Conservation (phyloP, 2,113 vertebrate genomes). For the Ictalurus punctatus region DNA sequence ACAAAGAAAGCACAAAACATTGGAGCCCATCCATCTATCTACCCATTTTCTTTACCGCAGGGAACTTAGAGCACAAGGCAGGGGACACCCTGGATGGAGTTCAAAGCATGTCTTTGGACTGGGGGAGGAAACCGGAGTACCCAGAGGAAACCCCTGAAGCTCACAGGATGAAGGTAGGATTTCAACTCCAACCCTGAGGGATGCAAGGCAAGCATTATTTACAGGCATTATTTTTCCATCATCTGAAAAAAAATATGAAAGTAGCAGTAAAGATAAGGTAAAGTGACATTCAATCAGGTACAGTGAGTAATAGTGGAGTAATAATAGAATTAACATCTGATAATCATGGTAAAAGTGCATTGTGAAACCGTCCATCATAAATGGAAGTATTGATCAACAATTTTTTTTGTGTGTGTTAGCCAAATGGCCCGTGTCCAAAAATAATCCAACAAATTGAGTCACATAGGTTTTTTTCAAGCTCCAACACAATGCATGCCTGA, state of each 20-base stretch:
- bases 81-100: no score
- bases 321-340: neutral
- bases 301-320: neutral
- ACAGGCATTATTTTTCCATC: neutral
- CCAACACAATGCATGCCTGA: conserved; percentile 13
- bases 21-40: neutral
- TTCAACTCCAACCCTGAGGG: no score
- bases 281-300: neutral
- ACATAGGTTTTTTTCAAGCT: neutral
- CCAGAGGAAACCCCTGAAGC: no score
- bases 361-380: neutral
- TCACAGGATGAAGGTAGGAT: no score
- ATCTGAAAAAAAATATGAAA: neutral
- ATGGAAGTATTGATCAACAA: neutral
- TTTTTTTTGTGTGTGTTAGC: neutral
- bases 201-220: neutral
- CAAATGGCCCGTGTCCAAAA: neutral
- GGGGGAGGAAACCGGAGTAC: no score
- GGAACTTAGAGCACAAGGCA: no score
- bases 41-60: no score
- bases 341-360: neutral
- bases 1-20: neutral
- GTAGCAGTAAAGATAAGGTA: neutral
- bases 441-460: conserved; percentile 7
- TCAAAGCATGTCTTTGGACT: no score